Evolutionary conservation across 1,140 invertebrate species (phyloP), one percentile per base, ranked within the genome.

Genomic region (Tribolium madens): DNA sequence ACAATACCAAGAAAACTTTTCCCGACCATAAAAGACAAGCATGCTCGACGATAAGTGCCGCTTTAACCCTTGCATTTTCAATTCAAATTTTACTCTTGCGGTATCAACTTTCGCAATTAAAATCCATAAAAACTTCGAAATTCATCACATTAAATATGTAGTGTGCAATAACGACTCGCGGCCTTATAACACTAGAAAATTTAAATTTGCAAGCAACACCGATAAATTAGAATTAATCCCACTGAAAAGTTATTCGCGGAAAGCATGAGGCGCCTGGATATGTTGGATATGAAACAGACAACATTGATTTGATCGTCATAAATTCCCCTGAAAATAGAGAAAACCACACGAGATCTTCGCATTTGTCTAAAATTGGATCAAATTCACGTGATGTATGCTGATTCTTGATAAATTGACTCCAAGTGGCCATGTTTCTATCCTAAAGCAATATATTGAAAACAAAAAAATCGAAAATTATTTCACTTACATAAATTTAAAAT

Each of bases 401-500:
- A 31, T 64, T 31, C 31, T 31, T 64, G n/a, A 33, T 31, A 64
- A 64, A 33, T 57, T 18, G 52, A 42, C 36, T 42, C 36, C 36
- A 42, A 42, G 52, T 57, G n/a, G 57, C 21, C 13, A 64, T 33
- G 57, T 33, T 64, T 12, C 3, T 21, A 64, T 17, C 21, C 21
- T 26, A 3, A 3, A 13, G 48, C 13, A n/a, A n/a, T n/a, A n/a
- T n/a, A n/a, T n/a, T n/a, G n/a, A n/a, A n/a, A n/a, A n/a, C n/a
- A 7, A 5, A 50, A 50, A 7, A 50, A 50, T 50, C 14, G 6
- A 57, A 57, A 57, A 57, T 21, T 17, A 21, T 14, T 57, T 26
- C 10, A 9, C 18, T 57, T 6, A 21, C 57, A 75, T 75, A 75
- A 75, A 75, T 75, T 57, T 75, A 42, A 75, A 14, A 75, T 21